Conservation (phyloP, 2,888 invertebrate genomes). For the Drosophila antonietae region DNA sequence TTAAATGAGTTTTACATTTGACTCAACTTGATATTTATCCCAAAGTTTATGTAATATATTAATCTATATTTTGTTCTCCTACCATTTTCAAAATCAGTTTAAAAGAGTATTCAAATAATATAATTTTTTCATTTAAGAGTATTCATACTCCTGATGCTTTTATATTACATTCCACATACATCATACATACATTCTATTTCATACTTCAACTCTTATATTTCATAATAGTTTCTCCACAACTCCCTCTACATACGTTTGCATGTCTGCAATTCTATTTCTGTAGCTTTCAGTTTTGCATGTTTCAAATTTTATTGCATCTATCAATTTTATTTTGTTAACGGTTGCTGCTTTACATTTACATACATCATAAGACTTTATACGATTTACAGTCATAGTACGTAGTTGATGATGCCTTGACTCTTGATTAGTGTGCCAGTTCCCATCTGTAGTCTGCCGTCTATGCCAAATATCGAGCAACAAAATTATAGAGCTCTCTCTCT, state of each 20-base stretch:
- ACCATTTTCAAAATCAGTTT: no score
- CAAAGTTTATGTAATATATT: no score
- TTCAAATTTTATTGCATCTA: not conserved
- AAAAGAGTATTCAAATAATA: no score
- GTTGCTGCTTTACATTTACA: constrained; percentile 21
- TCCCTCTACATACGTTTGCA: not conserved
- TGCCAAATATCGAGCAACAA: constrained; percentile 54
- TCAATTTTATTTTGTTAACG: constrained; percentile 9
- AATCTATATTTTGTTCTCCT: no score
- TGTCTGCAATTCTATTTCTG: not conserved
- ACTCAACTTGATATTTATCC: no score
- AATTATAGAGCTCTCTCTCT: constrained; percentile 46
- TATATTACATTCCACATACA: no score
- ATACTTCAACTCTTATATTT: not conserved
- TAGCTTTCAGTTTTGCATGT: not conserved
- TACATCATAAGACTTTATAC: constrained; percentile 21
- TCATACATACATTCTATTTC: no score
- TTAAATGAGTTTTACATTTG: no score
- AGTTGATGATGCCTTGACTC: constrained; percentile 19
- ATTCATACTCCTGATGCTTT: no score
- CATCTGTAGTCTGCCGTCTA: constrained; percentile 16
- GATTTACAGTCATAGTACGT: constrained; percentile 5
- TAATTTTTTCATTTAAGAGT: no score
- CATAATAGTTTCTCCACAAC: not conserved
- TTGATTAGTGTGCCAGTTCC: constrained; percentile 54